These are phyloP conservation scores for Eupithecia centaureata DNA, from an alignment of 2,888 invertebrate species.

Conservation along the genomic window DNA sequence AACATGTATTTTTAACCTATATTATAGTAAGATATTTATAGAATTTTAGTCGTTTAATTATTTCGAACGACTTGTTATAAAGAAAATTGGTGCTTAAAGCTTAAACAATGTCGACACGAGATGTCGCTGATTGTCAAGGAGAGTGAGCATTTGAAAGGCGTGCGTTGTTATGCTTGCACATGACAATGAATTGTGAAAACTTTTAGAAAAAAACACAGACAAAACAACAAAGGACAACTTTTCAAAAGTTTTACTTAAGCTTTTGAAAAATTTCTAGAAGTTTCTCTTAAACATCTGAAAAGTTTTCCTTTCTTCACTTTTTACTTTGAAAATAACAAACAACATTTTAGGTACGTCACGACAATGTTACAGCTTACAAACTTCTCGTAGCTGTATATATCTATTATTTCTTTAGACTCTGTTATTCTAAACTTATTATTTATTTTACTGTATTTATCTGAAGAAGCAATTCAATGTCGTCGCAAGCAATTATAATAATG, in stretches of 20 bases:
- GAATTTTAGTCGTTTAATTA: slow-evolving; percentile 84
- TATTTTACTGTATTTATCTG: neutral
- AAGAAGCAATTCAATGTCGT: slow-evolving; percentile 65
- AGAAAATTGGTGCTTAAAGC: slow-evolving; percentile 84
- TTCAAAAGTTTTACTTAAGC: too few species aligned
- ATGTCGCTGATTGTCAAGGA: slow-evolving; percentile 77
- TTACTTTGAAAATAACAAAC: neutral
- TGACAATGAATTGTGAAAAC: slow-evolving; percentile 49
- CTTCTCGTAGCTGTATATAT: neutral
- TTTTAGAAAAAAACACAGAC: neutral
- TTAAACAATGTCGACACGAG: slow-evolving; percentile 76
- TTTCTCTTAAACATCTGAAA: neutral
- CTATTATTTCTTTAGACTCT: too few species aligned
- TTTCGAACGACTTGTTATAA: slow-evolving; percentile 85
- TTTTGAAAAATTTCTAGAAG: neutral
- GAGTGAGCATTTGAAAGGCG: slow-evolving; percentile 81
- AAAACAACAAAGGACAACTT: neutral
- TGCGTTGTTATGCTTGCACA: slow-evolving; percentile 80
- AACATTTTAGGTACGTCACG: slow-evolving; percentile 12
- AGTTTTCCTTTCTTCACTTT: neutral
- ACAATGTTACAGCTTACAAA: slow-evolving; percentile 30
- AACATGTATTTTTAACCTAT: slow-evolving; percentile 84
- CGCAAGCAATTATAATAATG: slow-evolving; percentile 80
- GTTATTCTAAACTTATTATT: neutral
- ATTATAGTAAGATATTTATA: slow-evolving; percentile 84